Evolutionary conservation across 2,797 vertebrate genomes (phyloP).

Genomic region (Sebastes trivittatus): DNA sequence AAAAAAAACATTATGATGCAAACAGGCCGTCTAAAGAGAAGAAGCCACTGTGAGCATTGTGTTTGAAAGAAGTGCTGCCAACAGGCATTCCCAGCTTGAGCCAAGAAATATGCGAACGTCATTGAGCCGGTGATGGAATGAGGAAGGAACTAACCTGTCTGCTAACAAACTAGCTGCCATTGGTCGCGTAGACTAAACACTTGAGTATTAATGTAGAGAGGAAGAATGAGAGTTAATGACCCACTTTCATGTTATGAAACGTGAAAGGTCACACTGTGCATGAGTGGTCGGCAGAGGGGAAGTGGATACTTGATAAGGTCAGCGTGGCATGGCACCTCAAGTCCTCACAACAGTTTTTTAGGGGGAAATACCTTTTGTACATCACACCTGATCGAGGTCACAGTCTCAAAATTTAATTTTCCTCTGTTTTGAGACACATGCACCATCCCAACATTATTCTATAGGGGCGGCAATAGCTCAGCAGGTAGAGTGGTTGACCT

Average conservation of each 20-base stretch:
- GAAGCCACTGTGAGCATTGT: background rate
- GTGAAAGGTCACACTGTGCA: background rate
- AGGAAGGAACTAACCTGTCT: slow-evolving; percentile 8
- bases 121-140: background rate
- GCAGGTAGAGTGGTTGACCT: no score
- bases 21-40: background rate
- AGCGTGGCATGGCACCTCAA: background rate
- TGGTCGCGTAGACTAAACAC: background rate
- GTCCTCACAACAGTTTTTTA: background rate
- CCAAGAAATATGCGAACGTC: background rate
- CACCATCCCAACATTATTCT: background rate
- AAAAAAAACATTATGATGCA: slow-evolving; percentile 8
- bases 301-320: background rate
- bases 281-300: background rate
- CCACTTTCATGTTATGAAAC: background rate
- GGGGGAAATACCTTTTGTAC: background rate
- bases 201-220: background rate
- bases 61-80: background rate
- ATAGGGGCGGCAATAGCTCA: no score
- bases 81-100: background rate
- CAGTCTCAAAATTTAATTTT: background rate
- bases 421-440: accelerated
- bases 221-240: background rate
- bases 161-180: background rate
- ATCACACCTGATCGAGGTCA: background rate